A percentile compares a stretch with the other conserved stretches of the same genome.
Evolutionary conservation across 2,797 vertebrate genomes (phyloP).

Genomic region (Peromyscus attwateri): DNA sequence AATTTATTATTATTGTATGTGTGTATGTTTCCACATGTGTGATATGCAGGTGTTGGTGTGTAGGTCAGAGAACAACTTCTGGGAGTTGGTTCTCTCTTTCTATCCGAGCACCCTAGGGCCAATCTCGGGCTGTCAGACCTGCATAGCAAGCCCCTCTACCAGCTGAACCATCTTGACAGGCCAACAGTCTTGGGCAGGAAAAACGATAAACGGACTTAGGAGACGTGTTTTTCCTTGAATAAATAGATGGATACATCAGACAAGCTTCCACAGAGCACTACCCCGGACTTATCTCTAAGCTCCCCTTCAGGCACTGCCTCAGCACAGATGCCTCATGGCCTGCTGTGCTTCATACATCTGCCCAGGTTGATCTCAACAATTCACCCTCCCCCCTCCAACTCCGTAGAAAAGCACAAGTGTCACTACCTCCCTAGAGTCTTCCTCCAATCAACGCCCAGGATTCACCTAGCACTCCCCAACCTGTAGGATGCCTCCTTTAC

Average conservation of each 20-base stretch:
- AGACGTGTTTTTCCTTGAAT: not conserved
- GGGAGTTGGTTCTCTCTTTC: not conserved
- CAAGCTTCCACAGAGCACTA: not conserved
- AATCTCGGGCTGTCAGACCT: not conserved
- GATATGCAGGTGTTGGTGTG: too few relatives aligned
- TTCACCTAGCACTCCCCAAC: not conserved
- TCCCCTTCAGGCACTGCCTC: not conserved
- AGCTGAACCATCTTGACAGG: not conserved
- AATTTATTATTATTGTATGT: not conserved
- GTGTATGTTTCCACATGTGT: not conserved
- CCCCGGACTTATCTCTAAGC: not conserved
- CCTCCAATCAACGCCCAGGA: not conserved
- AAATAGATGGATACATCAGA: not conserved
- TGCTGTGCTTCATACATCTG: not conserved
- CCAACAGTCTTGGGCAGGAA: not conserved
- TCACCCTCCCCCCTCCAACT: not conserved
- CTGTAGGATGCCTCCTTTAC: not conserved
- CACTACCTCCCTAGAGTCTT: not conserved
- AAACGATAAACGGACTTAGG: constrained; percentile 19
- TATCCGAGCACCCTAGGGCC: too few relatives aligned
- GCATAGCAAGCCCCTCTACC: not conserved
- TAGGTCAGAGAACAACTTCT: not conserved
- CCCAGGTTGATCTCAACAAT: not conserved
- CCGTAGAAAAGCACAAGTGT: not conserved
- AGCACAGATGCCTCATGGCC: not conserved